A percentile compares a stretch with the other conserved stretches of the same genome.
These are phyloP conservation scores for Scomber colias DNA, from an alignment of 2,113 vertebrate species.

Conservation along the genomic window DNA sequence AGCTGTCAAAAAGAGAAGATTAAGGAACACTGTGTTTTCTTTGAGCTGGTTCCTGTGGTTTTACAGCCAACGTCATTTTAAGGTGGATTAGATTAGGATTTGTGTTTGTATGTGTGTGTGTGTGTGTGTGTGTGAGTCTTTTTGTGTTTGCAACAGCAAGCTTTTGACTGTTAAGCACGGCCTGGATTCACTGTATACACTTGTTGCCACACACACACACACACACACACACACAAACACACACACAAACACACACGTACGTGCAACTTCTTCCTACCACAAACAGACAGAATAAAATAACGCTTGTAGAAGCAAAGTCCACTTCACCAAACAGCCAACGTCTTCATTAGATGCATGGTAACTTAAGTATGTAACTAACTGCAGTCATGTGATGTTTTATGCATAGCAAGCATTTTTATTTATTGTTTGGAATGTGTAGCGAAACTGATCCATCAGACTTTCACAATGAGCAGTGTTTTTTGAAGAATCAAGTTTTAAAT, in stretches of 20 bases:
- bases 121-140: not conserved
- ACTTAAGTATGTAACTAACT: not conserved
- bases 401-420: not conserved
- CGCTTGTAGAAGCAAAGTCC: conserved; percentile 29
- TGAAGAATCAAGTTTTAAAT: no score
- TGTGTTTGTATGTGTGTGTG: conserved; percentile 29
- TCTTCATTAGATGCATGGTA: not conserved
- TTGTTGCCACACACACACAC: not conserved
- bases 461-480: no score
- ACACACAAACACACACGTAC: not conserved
- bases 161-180: conserved; percentile 24
- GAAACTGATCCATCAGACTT: no score
- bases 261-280: not conserved
- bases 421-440: no score
- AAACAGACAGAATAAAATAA: conserved; percentile 35
- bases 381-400: not conserved
- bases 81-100: conserved; percentile 65
- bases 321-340: not conserved
- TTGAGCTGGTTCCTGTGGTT: conserved; percentile 1
- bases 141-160: conserved; percentile 4
- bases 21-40: conserved; percentile 1
- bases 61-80: conserved; percentile 31
- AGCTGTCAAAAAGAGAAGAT: not conserved
- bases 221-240: not conserved
- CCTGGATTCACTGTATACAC: conserved; percentile 13